phyloP scores from a whole-genome alignment of 64 coral and sea anemone species.

The Montipora cactus region DNA sequence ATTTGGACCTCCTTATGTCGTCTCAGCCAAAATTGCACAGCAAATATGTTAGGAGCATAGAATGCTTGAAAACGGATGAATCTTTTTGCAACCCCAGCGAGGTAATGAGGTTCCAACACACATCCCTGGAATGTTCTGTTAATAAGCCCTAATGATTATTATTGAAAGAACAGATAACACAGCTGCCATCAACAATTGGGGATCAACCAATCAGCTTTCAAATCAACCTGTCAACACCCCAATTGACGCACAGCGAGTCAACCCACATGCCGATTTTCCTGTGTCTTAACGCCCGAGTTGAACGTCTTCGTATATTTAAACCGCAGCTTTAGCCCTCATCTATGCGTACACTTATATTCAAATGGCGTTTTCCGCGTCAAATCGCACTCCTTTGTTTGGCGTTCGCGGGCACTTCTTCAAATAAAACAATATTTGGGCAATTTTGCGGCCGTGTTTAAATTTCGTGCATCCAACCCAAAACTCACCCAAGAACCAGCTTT shows the following conservation, averaged over 20 bases:
- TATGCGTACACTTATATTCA: slow-evolving; percentile 95
- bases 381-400: slow-evolving; percentile 85
- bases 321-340: slow-evolving; percentile 84
- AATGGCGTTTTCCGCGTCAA: slow-evolving; percentile 85
- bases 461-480: slow-evolving; percentile 72
- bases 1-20: not conserved
- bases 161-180: slow-evolving; percentile 89
- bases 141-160: slow-evolving; percentile 98
- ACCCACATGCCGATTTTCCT: slow-evolving; percentile 81
- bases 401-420: slow-evolving; percentile 93
- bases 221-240: slow-evolving; percentile 91
- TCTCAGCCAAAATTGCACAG: not conserved
- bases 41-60: not conserved
- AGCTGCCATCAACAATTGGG: slow-evolving; percentile 87
- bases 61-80: not conserved
- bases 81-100: slow-evolving; percentile 14
- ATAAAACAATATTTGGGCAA: slow-evolving; percentile 98
- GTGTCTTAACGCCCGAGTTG: slow-evolving; percentile 92
- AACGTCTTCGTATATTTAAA: slow-evolving; percentile 91
- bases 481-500: slow-evolving; percentile 16
- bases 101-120: slow-evolving; percentile 65
- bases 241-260: slow-evolving; percentile 93
- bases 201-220: slow-evolving; percentile 72
- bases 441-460: slow-evolving; percentile 80
- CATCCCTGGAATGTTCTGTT: slow-evolving; percentile 88